Evolutionary conservation across 2,797 vertebrate genomes (phyloP), one percentile per base, ranked within the genome.

Genomic region (Liasis olivaceus): DNA sequence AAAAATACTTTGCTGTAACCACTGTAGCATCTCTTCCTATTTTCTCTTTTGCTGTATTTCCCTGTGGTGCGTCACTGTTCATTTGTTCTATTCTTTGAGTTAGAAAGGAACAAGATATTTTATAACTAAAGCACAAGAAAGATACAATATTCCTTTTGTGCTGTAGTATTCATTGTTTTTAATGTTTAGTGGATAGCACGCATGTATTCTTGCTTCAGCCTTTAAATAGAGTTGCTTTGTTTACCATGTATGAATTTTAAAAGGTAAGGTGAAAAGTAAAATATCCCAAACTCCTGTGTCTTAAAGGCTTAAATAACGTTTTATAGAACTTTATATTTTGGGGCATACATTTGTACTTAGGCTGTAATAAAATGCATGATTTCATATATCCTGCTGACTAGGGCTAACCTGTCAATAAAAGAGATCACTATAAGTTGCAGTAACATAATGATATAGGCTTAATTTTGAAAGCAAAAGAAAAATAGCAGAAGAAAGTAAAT

Each of bases 381-480:
- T 64, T 51, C 47, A 54, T 36, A 24, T 90, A 96, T 81, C 58
- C 54, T 59, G 13, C 36, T 24, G 9, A 12, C 9, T 81, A 81
- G 42, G 12, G 42, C 47, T 81, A 81, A 81, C 77, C 12, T 81
- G 20, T 22, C 77, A 81, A 2, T 77, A 31, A 42, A 77, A 47
- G 36, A 77, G 72, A 77, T 81, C 42, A 24, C 9, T 89, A 31
- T 56, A 31, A 89, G 13, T 24, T 72, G n/a, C 26, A 72, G 24
- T 89, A 54, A 0, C 20, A 28, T 2, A 92, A 81, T 93, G 93
- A 94, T 92, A 94, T 93, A 97, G 96, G 96, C 88, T 95, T 42
- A 93, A 66, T n/a, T 96, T 96, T 93, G 94, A 94, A 96, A 96
- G 91, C 28, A 89, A 84, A 94, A 93, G 92, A 93, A 93, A 77